Base-by-base conservation (phyloP, 1,140 invertebrate species). In the Drosophila rufa region DNA sequence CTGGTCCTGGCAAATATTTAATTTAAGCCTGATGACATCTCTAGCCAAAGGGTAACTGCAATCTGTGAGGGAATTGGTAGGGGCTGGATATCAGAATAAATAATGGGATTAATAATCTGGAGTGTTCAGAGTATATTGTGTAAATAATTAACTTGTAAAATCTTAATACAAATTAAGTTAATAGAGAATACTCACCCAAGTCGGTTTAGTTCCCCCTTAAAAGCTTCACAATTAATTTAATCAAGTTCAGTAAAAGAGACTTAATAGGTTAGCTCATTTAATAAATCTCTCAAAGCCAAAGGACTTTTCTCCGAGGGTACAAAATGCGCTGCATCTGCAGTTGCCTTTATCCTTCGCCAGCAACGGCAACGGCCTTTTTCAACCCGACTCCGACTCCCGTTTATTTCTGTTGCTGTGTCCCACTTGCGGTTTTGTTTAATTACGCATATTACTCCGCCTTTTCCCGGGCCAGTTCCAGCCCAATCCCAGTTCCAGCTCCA, bases 391-490 rank as follows among this genome's bases (percentile, higher is more conserved):
- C 50, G 22, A 8, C 33, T 2, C 33, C 51, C 46, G 64, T 65
- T 85, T 79, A 68, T 75, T 78, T 58, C 66, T 73, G 76, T 56
- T 77, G 71, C 67, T 69, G 43, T 61, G 74, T 60, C 83, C 83
- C 83, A 87, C 65, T 87, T 87, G 83, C 77, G 83, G 83, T 87
- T 87, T 89, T 87, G 83, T 87, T 87, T 87, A 87, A 87, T 87
- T 87, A 87, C 83, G 83, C 83, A 87, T 87, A 87, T 87, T 89
- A 89, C 83, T 67, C 59, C 61, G 76, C 65, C 68, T 65, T 58
- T 64, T 42, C 62, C 38, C 33, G 47, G 22, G 14, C 61, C 47
- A 27, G 36, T 61, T 30, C 19, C 46, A 48, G 30, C 47, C 60
- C 42, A n/a, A 46, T 33, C 43, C 33, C 50, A 71, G 40, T n/a